Evolutionary conservation across 2,113 vertebrate genomes (phyloP).

Genomic region (Indri indri): DNA sequence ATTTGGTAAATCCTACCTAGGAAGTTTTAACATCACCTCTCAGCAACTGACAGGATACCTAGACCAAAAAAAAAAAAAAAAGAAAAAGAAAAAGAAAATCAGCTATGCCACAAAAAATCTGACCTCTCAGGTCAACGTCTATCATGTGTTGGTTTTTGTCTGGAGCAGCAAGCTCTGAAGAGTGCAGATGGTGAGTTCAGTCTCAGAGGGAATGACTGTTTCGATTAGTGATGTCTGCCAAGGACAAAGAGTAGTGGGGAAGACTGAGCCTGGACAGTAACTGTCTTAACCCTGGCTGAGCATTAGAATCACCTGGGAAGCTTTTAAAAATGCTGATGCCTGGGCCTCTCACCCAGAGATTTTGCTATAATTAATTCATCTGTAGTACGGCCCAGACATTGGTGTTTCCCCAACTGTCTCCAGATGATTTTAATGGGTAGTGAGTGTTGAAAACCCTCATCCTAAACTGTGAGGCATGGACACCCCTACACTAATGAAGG

Average conservation of each 20-base stretch:
- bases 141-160: not conserved
- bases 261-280: not conserved
- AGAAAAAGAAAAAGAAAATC: not conserved
- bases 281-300: not conserved
- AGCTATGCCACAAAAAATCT: not conserved
- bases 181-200: not conserved
- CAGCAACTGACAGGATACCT: not conserved
- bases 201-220: not conserved
- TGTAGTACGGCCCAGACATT: not conserved
- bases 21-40: not conserved
- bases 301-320: not conserved
- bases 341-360: not conserved
- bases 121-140: not conserved
- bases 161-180: accelerated
- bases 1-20: not conserved
- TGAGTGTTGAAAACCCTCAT: not conserved
- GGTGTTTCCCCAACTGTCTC: not conserved
- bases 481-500: not conserved
- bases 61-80: not conserved
- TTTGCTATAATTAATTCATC: not conserved
- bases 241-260: not conserved
- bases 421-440: not conserved
- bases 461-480: not conserved
- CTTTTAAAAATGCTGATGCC: not conserved
- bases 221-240: not conserved